Conservation (phyloP, 2,888 invertebrate species). For the Aelia acuminata region DNA sequence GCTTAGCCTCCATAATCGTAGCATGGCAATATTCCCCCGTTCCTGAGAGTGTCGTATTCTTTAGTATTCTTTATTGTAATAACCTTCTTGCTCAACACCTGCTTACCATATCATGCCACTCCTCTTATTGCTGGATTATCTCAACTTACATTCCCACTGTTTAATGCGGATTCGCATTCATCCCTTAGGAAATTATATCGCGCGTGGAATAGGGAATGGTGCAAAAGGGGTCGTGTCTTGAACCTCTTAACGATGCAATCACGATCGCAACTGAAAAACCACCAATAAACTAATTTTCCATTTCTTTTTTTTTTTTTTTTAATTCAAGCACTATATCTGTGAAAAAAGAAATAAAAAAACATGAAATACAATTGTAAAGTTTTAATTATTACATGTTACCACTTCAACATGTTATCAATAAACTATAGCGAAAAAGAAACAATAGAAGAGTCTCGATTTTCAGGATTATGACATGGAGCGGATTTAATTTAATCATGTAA, state of each 20-base stretch:
- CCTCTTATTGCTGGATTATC: neutral
- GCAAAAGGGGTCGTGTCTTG: neutral
- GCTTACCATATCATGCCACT: neutral
- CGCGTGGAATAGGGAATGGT: neutral
- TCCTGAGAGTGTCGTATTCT: neutral
- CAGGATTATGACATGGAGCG: too few relatives aligned
- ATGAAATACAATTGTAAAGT: too few relatives aligned
- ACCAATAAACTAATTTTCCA: neutral
- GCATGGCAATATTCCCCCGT: neutral
- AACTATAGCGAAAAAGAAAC: too few relatives aligned
- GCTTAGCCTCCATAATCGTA: constrained; percentile 2
- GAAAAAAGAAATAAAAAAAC: too few relatives aligned
- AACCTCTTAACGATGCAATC: neutral
- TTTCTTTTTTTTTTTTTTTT: too few relatives aligned
- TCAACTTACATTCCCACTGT: neutral
- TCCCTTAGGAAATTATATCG: neutral
- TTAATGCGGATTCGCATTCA: constrained; percentile 18
- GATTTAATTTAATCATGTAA: too few relatives aligned
- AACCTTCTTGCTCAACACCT: neutral
- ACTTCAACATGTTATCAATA: too few relatives aligned
- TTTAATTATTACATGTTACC: too few relatives aligned
- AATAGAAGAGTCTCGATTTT: too few relatives aligned
- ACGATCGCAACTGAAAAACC: neutral
- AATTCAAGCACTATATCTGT: too few relatives aligned
- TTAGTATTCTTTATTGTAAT: constrained; percentile 28